Conservation (phyloP, 1,140 invertebrate species). For the Drosophila parabipectinata region DNA sequence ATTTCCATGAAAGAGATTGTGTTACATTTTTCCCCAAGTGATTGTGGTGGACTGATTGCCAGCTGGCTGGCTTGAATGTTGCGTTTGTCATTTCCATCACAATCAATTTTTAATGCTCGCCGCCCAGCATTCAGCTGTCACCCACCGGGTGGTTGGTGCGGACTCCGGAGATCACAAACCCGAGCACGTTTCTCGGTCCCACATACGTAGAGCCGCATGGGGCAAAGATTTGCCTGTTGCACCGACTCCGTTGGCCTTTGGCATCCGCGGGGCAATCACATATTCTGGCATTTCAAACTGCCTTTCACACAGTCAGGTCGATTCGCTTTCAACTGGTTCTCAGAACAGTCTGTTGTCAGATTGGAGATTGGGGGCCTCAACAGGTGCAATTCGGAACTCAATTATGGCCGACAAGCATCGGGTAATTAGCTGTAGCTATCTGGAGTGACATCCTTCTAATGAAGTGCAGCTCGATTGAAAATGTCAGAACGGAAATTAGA, state of each 20-base stretch:
- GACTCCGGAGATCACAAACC: constrained; percentile 21
- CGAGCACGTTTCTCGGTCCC: constrained; percentile 30
- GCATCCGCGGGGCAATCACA: constrained; percentile 18
- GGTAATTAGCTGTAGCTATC: constrained; percentile 39
- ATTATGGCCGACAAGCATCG: constrained; percentile 40
- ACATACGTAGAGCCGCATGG: constrained; percentile 22
- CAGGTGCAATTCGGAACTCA: constrained; percentile 43
- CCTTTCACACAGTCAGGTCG: constrained; percentile 42
- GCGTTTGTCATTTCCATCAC: constrained; percentile 53
- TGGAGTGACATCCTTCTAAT: constrained; percentile 31
- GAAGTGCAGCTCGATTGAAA: constrained; percentile 36
- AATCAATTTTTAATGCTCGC: constrained; percentile 67
- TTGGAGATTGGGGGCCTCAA: constrained; percentile 27
- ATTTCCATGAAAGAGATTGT: not conserved
- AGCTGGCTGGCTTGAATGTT: constrained; percentile 17
- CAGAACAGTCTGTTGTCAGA: constrained; percentile 15
- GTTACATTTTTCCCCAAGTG: constrained; percentile 1
- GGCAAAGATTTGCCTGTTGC: constrained; percentile 47
- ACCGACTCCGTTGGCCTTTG: constrained; percentile 33
- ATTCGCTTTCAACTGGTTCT: constrained; percentile 8
- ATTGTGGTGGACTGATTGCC: constrained; percentile 10
- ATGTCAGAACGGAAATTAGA: constrained; percentile 6
- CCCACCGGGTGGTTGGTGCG: not conserved
- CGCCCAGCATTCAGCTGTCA: constrained; percentile 6
- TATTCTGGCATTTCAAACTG: constrained; percentile 15